phyloP scores from a whole-genome alignment of 2,888 invertebrate genomes.

The Stegana nigrithorax region DNA sequence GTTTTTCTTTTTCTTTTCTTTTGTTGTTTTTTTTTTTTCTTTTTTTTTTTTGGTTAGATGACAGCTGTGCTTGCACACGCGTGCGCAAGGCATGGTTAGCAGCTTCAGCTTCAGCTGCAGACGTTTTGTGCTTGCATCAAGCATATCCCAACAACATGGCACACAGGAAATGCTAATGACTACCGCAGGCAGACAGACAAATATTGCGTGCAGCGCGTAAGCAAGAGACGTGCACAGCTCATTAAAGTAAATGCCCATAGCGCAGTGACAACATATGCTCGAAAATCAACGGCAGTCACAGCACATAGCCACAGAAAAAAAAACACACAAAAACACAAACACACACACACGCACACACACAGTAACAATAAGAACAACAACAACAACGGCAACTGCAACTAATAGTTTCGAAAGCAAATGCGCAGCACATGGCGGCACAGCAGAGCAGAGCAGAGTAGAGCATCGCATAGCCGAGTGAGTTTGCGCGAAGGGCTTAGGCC shows the following conservation, averaged over 20 bases:
- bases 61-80: too few relatives aligned
- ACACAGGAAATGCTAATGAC: constrained; percentile 59
- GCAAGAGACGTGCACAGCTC: constrained; percentile 43
- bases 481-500: neutral
- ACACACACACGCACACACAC: constrained; percentile 4
- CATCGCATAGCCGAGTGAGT: neutral
- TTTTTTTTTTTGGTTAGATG: too few relatives aligned
- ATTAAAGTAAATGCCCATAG: constrained; percentile 55
- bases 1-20: too few relatives aligned
- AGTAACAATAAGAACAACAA: constrained; percentile 29
- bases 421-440: constrained; percentile 56
- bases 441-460: neutral
- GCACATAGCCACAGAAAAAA: too few relatives aligned
- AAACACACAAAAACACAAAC: constrained; percentile 1
- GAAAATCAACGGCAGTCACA: constrained; percentile 16
- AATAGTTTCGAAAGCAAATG: constrained; percentile 57
- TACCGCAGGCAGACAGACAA: constrained; percentile 25
- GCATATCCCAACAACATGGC: too few relatives aligned
- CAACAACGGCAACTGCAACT: constrained; percentile 38
- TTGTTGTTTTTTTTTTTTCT: too few relatives aligned
- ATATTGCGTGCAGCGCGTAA: neutral
- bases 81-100: too few relatives aligned
- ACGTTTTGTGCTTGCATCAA: too few relatives aligned
- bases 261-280: constrained; percentile 10
- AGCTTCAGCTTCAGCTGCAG: too few relatives aligned